Evolutionary conservation across 1,140 invertebrate genomes (phyloP), one percentile per base, ranked within the genome.

Genomic region (Diorhabda elongata): DNA sequence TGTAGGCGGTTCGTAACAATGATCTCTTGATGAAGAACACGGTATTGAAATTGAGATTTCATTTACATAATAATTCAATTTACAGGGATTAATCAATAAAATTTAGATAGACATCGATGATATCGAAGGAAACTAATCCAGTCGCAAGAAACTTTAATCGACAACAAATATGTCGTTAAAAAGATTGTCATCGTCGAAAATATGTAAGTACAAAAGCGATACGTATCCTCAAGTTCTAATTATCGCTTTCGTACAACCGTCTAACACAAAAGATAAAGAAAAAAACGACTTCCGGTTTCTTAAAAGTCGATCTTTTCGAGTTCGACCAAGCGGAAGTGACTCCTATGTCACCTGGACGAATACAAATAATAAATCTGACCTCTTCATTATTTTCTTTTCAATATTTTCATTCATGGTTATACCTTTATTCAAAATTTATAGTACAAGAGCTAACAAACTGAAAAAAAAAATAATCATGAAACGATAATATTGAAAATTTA

Each of bases 311-410:
- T 57, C 68, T 61, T 59, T 73, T 74, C 57, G 68, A 63, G 64
- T 56, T 44, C 61, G 66, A 65, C 66, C 73, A 71, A 59, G 69
- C 71, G 73, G 73, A 75, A 75, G 73, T 75, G 73, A 75, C 71
- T 75, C 58, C 64, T 71, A 73, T 71, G 73, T 75, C 73, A 73
- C 69, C 71, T 73, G 69, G 71, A 45, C 71, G 66, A 69, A 69
- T 63, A 71, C 59, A 67, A 58, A 69, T 69, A 74, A 73, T 73
- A 52, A 70, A 76, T 78, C 78, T 64, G 71, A 71, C 63, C 77
- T 63, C 77, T 74, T 61, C 61, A 74, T 74, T 71, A 68, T 67
- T 67, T 67, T 44, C 43, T 11, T 64, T n/a, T 57, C 59, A 61
- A 42, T 43, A 60, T 67, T 67, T 67, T 67, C 59, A 69, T 61